Evolutionary conservation across 2,113 vertebrate genomes (phyloP).

Genomic region (Dromiciops gliroides): DNA sequence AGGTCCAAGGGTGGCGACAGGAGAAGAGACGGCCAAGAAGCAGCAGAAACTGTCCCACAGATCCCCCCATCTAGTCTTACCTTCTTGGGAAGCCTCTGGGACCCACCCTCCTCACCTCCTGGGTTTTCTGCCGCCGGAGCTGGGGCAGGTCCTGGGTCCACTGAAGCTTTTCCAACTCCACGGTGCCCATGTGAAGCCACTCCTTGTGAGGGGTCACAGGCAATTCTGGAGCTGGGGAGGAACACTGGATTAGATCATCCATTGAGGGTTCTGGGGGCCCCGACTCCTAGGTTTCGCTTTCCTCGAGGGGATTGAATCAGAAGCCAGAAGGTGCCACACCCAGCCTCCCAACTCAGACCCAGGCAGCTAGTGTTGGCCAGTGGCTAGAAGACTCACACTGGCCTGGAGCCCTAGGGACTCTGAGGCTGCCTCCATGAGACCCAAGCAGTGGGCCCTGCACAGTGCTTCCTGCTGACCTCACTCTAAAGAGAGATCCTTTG

Average conservation of each 20-base stretch:
- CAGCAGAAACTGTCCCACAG: neutral
- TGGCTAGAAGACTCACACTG: neutral
- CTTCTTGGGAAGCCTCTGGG: neutral
- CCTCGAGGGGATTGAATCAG: neutral
- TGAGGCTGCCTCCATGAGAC: neutral
- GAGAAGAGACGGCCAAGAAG: neutral
- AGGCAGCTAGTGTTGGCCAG: neutral
- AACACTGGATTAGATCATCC: neutral
- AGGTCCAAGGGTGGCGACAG: neutral
- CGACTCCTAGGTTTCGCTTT: neutral
- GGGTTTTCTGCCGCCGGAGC: slow-evolving; percentile 87
- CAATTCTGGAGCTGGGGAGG: slow-evolving; percentile 83
- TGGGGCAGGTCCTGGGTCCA: slow-evolving; percentile 93
- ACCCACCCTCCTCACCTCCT: slow-evolving; percentile 84
- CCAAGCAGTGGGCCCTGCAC: neutral
- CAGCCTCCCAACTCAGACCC: neutral
- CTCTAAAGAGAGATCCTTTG: neutral
- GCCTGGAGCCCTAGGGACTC: neutral
- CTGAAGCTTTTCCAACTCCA: slow-evolving; percentile 95
- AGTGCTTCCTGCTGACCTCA: neutral
- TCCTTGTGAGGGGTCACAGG: slow-evolving; percentile 91
- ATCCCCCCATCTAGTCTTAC: rapidly evolving
- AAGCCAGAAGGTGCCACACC: neutral
- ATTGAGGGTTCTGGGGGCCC: neutral
- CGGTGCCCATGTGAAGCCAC: slow-evolving; percentile 95